A percentile compares a stretch with the other conserved stretches of the same genome.
Conservation (phyloP, 2,113 vertebrate genomes). For the Egretta garzetta region DNA sequence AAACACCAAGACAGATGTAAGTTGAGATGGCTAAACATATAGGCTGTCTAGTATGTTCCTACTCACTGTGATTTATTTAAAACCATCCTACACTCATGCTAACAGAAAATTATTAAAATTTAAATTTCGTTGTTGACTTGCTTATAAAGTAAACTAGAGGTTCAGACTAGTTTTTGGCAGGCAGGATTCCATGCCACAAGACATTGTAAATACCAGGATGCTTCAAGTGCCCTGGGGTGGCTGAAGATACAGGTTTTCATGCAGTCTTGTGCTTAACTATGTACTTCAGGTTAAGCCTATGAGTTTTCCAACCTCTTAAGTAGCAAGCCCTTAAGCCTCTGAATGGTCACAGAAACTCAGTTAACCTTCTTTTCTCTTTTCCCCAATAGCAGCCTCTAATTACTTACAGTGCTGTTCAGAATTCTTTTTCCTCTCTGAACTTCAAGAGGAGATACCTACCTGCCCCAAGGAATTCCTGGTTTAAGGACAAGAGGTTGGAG, state of each 20-base stretch:
- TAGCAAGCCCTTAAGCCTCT: neutral
- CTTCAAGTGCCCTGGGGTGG: neutral
- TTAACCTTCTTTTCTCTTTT: neutral
- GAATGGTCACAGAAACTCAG: neutral
- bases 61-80: neutral
- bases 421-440: neutral
- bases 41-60: neutral
- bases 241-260: neutral
- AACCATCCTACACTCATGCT: neutral
- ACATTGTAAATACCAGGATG: neutral
- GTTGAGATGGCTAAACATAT: neutral
- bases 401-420: neutral
- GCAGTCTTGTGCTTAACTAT: neutral
- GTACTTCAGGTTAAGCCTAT: neutral
- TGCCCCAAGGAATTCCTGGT: neutral
- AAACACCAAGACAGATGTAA: neutral
- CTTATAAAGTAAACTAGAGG: neutral
- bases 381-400: neutral
- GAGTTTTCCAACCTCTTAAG: neutral
- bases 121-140: neutral
- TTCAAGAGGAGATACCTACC: neutral
- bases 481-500: neutral
- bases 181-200: neutral
- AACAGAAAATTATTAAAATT: neutral
- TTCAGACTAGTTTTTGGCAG: neutral